These are phyloP conservation scores for Apotomis capreana DNA, from an alignment of 2,888 invertebrate genomes.

Conservation along the genomic window DNA sequence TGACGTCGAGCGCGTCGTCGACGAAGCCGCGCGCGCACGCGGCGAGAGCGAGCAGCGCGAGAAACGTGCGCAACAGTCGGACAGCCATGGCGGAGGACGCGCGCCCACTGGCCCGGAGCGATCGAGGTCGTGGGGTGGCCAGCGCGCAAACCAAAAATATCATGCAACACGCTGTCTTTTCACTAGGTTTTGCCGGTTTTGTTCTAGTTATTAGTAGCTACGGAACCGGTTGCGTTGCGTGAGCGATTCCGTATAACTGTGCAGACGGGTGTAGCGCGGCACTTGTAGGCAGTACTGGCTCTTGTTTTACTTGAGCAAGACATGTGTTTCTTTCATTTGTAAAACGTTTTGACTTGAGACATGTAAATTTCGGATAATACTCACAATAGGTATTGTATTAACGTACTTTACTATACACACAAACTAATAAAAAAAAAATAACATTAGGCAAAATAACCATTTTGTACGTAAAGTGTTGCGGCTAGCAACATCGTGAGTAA, in stretches of 20 bases:
- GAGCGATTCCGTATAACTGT: constrained; percentile 44
- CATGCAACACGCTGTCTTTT: not conserved
- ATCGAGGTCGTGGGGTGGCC: constrained; percentile 66
- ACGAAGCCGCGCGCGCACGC: constrained; percentile 70
- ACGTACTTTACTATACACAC: not conserved
- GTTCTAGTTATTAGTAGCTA: not conserved
- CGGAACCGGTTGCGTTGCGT: constrained; percentile 24
- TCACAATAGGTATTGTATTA: no score
- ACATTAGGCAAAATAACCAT: not conserved
- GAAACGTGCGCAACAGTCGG: constrained; percentile 61
- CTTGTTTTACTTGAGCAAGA: not conserved
- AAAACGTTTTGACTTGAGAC: not conserved
- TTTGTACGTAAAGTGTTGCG: not conserved
- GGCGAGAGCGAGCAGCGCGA: constrained; percentile 61
- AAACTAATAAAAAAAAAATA: not conserved
- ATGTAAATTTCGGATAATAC: no score
- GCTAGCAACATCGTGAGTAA: constrained; percentile 51
- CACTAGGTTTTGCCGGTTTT: not conserved
- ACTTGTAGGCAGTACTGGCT: constrained; percentile 42
- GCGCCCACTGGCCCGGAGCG: constrained; percentile 63
- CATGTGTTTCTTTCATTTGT: not conserved
- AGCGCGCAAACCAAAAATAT: constrained; percentile 40
- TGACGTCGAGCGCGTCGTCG: constrained; percentile 84
- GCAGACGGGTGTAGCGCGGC: constrained; percentile 44
- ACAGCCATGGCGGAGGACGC: constrained; percentile 70